Evolutionary conservation across 92 coral and sea anemone genomes (phyloP), one percentile per base, ranked within the genome.

Genomic region (Actinostola sp.): DNA sequence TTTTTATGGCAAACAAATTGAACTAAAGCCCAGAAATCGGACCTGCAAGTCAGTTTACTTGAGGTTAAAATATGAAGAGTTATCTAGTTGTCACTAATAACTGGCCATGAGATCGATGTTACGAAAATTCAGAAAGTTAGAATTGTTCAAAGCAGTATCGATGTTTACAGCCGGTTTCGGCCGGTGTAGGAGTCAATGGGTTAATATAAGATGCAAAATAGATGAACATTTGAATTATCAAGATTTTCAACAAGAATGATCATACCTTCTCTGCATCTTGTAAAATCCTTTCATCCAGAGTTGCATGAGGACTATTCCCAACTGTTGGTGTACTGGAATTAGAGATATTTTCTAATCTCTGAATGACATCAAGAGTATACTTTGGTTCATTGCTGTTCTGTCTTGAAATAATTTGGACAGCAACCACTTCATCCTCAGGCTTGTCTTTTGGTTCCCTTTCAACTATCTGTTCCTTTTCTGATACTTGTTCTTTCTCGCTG

Each of bases 261-360:
- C 13, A 28, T 42, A 86, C 96, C 96, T 89, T 86, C 39, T 78
- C 96, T 33, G 73, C 46, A 31, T 79, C 70, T 63, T 63, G 73
- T 6, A 50, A 9, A n/a, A 70, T 51, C 17, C 75, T 56, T 52
- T 85, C 95, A 34, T 89, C 92, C 42, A 89, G 76, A 66, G 96
- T 86, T 54, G 80, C 86, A 79, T 88, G 87, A 0, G 96, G 96
- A 66, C 92, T 89, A 33, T 83, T 71, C 7, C 86, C 86, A 53
- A 33, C 36, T 14, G 59, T 67, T 8, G 89, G 89, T 14, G 86
- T 74, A 27, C 60, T 33, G 49, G 77, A 57, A 29, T 73, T 76
- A 32, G 82, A 73, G n/a, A 84, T 62, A 54, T 84, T 85, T 29
- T 89, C 96, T 29, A 89, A 21, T 29, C 84, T 72, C 66, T 87